Evolutionary conservation across 2,113 vertebrate genomes (phyloP).

Genomic region (Capricornis sumatraensis): DNA sequence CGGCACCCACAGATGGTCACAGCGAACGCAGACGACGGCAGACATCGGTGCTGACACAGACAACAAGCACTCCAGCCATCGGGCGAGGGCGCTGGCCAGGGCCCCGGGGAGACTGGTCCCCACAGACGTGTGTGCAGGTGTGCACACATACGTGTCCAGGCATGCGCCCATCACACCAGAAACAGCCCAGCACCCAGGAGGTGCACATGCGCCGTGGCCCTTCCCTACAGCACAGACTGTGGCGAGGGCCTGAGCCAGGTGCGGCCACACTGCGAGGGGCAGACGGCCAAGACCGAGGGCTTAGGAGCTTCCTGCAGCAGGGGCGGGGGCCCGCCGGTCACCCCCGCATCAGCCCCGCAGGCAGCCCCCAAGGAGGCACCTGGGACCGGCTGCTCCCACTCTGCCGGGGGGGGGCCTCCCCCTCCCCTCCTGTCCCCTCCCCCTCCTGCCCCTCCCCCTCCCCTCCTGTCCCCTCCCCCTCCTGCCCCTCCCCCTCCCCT

Average conservation of each 20-base stretch:
- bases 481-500: no score
- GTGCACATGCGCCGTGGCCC: fast-evolving
- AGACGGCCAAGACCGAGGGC: background rate
- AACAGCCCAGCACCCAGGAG: background rate
- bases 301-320: background rate
- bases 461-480: no score
- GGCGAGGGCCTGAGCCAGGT: background rate
- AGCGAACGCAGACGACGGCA: fast-evolving
- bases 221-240: background rate
- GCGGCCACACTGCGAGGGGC: fast-evolving
- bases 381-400: background rate
- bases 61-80: fast-evolving
- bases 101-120: background rate
- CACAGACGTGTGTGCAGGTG: background rate
- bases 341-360: fast-evolving
- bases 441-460: fast-evolving
- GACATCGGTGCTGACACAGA: background rate
- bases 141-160: background rate
- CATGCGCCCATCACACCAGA: fast-evolving
- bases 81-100: fast-evolving
- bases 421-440: no score
- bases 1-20: background rate
- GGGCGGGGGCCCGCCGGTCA: background rate
- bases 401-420: fast-evolving
- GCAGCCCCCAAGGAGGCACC: background rate